These are phyloP conservation scores for Epinephelus lanceolatus DNA, from an alignment of 2,113 vertebrate species.

Conservation along the genomic window DNA sequence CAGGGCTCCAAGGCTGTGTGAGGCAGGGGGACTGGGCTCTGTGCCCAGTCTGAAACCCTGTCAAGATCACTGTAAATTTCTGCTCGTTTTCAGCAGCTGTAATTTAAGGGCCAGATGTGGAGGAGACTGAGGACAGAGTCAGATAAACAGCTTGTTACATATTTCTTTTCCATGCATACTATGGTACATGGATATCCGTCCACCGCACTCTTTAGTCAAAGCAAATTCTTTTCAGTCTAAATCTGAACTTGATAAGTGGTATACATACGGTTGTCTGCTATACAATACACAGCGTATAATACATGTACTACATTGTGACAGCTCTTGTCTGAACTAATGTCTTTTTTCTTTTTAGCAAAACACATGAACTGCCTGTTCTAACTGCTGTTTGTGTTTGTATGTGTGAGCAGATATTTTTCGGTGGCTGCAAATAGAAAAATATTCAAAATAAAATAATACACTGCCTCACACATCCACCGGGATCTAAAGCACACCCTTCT, in stretches of 20 bases:
- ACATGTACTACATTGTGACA: background rate
- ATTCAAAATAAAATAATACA: background rate
- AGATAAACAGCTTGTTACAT: slow-evolving; percentile 80
- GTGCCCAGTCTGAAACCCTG: slow-evolving; percentile 83
- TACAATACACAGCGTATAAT: background rate
- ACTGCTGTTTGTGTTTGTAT: background rate
- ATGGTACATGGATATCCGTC: slow-evolving; percentile 43
- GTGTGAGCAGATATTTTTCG: background rate
- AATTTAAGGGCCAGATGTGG: slow-evolving; percentile 86
- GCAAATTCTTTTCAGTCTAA: slow-evolving; percentile 20
- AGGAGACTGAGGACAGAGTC: slow-evolving; percentile 74
- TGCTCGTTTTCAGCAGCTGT: slow-evolving; percentile 81
- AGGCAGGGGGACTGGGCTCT: slow-evolving; percentile 81
- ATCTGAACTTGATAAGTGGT: slow-evolving; percentile 23
- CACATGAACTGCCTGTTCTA: background rate
- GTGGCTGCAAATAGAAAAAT: background rate
- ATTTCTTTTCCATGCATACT: slow-evolving; percentile 68
- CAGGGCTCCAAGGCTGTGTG: slow-evolving; percentile 79
- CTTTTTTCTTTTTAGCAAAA: background rate
- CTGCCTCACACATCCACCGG: background rate
- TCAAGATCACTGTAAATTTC: slow-evolving; percentile 86
- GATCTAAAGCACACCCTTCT: background rate
- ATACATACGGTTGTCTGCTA: background rate
- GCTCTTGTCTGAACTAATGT: background rate
- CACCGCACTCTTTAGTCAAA: slow-evolving; percentile 23